Evolutionary conservation across 2,797 vertebrate genomes (phyloP), one percentile per base, ranked within the genome.

Genomic region (Sciaenops ocellatus): DNA sequence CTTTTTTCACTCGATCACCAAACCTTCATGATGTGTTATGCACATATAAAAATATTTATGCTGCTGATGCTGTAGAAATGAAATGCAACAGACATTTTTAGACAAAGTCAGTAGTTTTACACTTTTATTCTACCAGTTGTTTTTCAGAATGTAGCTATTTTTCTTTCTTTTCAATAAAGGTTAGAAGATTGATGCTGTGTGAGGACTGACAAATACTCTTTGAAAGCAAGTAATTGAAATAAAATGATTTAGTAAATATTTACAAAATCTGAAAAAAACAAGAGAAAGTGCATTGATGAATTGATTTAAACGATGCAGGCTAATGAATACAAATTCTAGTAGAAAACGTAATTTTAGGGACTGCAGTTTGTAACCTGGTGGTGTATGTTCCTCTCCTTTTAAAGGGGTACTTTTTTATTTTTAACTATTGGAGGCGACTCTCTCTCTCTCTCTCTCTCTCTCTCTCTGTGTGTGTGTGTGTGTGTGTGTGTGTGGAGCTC

Each of bases 11-110:
- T 69, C 5, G 6, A 55, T 44, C 15, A 64, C 24, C 5, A 64
- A 20, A 15, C 13, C 1, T 41, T 9, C 9, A 26, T n/a, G 12
- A 22, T 52, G 18, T 52, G 28, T 10, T 24, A 22, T 46, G 17
- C 34, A 65, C 5, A n/a, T 1, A 59, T 41, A n/a, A 12, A 59
- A 4, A 50, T 7, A 30, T 41, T 1, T 3, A 42, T 55, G 6
- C 2, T 16, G 5, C 3, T 20, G 18, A 54, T 61, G 26, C 24
- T 59, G 44, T 26, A 12, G 5, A 54, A 48, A 55, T n/a, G 0
- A 77, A 42, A 17, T 59, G 61, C 68, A 70, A 70, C 73, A 82
- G 54, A 68, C 7, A 1, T 15, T 4, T 52, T 38, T 6, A 22
- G 1, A 61, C 26, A 57, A 77, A 15, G 15, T 6, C 7, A 59